Percentiles rank a stretch among this genome's conserved stretches.
phyloP scores from a whole-genome alignment of 2,113 vertebrate species.

The Pygoscelis antarcticus region DNA sequence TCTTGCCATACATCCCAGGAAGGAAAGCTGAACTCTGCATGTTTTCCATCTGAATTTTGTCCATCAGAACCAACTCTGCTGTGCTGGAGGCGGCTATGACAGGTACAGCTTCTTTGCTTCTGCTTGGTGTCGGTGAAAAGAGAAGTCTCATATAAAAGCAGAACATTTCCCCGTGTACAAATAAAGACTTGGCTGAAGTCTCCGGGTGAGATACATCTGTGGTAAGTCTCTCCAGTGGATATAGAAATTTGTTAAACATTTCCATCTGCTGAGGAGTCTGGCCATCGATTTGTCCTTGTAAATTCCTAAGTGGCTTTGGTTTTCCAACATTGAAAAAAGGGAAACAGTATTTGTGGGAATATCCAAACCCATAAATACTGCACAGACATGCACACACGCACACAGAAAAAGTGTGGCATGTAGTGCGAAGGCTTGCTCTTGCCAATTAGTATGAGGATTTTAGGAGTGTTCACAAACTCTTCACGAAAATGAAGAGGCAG shows the following conservation, averaged over 20 bases:
- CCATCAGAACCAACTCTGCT: not conserved
- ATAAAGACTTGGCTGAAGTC: not conserved
- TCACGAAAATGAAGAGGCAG: not conserved
- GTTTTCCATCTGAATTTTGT: not conserved
- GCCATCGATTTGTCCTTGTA: not conserved
- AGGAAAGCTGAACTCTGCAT: not conserved
- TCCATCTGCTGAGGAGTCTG: not conserved
- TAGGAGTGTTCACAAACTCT: not conserved
- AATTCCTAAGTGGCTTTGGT: not conserved
- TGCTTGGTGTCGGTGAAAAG: not conserved
- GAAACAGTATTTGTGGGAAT: not conserved
- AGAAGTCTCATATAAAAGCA: not conserved
- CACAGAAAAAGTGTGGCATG: not conserved
- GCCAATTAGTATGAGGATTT: not conserved
- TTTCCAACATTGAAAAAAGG: not conserved
- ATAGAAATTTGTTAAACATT: not conserved
- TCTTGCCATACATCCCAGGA: not conserved
- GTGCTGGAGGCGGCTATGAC: fast-evolving
- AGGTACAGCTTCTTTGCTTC: not conserved
- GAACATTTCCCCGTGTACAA: not conserved
- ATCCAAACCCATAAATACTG: not conserved
- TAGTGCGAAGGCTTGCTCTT: not conserved
- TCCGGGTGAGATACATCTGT: not conserved
- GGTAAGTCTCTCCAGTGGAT: not conserved
- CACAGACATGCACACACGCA: fast-evolving